phyloP scores from a whole-genome alignment of 2,797 vertebrate species.

The Tapirus indicus region DNA sequence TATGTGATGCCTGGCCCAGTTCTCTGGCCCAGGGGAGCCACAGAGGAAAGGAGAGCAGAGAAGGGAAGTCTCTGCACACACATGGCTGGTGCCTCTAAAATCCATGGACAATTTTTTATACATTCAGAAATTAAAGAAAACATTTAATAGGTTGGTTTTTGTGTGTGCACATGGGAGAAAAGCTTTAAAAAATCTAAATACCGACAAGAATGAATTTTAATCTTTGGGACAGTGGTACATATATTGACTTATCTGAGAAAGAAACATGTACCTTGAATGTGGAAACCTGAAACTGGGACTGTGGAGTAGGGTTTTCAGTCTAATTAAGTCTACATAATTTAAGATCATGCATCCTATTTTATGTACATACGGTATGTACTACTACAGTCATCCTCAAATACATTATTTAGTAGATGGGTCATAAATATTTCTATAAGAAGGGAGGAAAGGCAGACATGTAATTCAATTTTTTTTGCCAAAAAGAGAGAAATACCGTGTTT shows the following conservation, averaged over 20 bases:
- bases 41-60: neutral
- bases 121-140: conserved; percentile 11
- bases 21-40: neutral
- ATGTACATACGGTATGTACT: neutral
- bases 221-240: neutral
- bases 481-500: conserved; percentile 16
- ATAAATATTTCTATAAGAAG: conserved; percentile 70
- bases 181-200: neutral
- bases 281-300: neutral
- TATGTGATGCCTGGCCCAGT: accelerated
- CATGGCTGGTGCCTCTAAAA: neutral
- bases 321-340: conserved; percentile 61
- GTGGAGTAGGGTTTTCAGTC: neutral
- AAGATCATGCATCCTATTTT: conserved; percentile 8
- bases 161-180: neutral
- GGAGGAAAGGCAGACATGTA: conserved; percentile 49
- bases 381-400: neutral
- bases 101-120: neutral
- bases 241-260: neutral
- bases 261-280: neutral
- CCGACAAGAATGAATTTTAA: neutral
- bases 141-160: neutral
- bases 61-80: neutral
- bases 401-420: conserved; percentile 63
- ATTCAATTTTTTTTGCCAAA: neutral